Conservation (phyloP, 2,888 invertebrate species). For the Pammene fasciana region DNA sequence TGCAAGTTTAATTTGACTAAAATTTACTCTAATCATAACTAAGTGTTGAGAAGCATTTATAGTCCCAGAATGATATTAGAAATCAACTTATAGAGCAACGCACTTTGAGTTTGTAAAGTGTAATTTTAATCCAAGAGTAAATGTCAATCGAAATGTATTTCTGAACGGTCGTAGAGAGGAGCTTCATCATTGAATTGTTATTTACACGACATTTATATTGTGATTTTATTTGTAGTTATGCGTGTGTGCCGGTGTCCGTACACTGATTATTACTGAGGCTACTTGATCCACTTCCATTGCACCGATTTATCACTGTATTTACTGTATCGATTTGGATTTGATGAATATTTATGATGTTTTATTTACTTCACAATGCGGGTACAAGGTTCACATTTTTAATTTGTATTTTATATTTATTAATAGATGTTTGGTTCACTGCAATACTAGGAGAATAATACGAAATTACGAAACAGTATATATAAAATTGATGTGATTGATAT, state of each 20-base stretch:
- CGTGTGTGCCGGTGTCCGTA: slow-evolving; percentile 19
- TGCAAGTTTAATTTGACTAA: not conserved
- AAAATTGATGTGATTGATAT: slow-evolving; percentile 31
- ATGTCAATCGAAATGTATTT: too few relatives aligned
- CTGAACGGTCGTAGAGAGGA: not conserved
- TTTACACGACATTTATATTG: slow-evolving; percentile 38
- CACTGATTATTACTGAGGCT: slow-evolving; percentile 30
- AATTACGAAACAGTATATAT: slow-evolving; percentile 30
- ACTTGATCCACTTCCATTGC: slow-evolving; percentile 21
- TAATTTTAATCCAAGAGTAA: too few relatives aligned
- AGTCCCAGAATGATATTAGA: too few relatives aligned
- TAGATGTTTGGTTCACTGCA: slow-evolving; percentile 17
- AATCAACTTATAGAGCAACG: too few relatives aligned
- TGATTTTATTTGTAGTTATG: slow-evolving; percentile 38
- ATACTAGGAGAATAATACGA: slow-evolving; percentile 29
- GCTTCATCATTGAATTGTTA: slow-evolving; percentile 14
- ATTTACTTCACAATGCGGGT: slow-evolving; percentile 26
- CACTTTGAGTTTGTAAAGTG: too few relatives aligned
- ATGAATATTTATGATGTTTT: slow-evolving; percentile 15
- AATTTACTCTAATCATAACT: too few relatives aligned
- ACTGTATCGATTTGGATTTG: slow-evolving; percentile 13
- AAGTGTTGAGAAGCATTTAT: too few relatives aligned
- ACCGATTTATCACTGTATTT: slow-evolving; percentile 15
- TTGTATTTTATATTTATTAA: slow-evolving; percentile 24
- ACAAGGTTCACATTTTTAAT: slow-evolving; percentile 31